phyloP scores from a whole-genome alignment of 1,140 invertebrate genomes.

The Doryteuthis pealeii region DNA sequence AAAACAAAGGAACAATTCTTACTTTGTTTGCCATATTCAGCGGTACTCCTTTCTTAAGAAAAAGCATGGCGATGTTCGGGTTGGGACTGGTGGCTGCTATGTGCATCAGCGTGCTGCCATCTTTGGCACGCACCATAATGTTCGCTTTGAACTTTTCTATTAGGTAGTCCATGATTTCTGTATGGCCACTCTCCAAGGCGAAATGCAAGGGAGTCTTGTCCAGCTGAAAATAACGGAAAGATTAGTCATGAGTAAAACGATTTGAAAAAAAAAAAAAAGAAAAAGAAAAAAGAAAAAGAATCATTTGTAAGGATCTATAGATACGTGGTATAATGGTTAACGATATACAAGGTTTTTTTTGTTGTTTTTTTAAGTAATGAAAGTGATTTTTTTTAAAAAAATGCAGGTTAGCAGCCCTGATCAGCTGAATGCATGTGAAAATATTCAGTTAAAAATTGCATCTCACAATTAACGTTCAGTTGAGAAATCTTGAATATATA shows the following conservation, averaged over 20 bases:
- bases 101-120: slow-evolving; percentile 97
- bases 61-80: slow-evolving; percentile 96
- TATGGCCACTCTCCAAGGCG: slow-evolving; percentile 95
- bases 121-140: slow-evolving; percentile 64
- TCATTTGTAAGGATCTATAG: too few species aligned
- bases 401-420: too few species aligned
- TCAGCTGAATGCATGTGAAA: too few species aligned
- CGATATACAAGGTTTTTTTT: not conserved
- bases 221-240: slow-evolving; percentile 53
- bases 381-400: too few species aligned
- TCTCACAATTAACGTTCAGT: too few species aligned
- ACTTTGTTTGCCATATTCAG: slow-evolving; percentile 98
- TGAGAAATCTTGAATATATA: too few species aligned
- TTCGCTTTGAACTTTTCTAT: slow-evolving; percentile 98
- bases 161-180: slow-evolving; percentile 89
- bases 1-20: not conserved
- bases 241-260: slow-evolving; percentile 8
- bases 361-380: too few species aligned
- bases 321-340: not conserved
- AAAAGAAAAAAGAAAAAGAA: too few species aligned
- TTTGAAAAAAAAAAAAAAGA: too few species aligned
- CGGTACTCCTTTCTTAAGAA: slow-evolving; percentile 98
- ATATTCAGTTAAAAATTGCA: too few species aligned
- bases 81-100: slow-evolving; percentile 94
- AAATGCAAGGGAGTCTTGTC: slow-evolving; percentile 96